These are phyloP conservation scores for Poecilia wingei DNA, from an alignment of 2,797 vertebrate species.

Conservation along the genomic window DNA sequence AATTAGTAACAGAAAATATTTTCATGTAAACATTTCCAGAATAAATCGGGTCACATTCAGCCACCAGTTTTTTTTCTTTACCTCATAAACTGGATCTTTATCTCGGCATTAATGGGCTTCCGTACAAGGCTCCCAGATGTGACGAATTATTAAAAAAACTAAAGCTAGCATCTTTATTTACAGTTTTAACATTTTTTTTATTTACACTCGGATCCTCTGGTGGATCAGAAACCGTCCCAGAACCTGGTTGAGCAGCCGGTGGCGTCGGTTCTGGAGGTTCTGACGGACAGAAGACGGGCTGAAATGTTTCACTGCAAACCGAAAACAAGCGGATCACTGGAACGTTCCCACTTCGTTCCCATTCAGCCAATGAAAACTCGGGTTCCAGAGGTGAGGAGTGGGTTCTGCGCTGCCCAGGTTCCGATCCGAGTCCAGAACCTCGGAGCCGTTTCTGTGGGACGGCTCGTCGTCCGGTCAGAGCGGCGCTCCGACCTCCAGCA, in stretches of 20 bases:
- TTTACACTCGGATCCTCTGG: conserved; percentile 66
- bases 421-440: neutral
- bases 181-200: conserved; percentile 70
- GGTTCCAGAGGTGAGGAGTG: neutral
- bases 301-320: conserved; percentile 56
- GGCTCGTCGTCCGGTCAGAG: neutral
- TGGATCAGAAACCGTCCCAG: conserved; percentile 28
- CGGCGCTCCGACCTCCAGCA: conserved; percentile 23
- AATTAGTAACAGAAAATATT: conserved; percentile 3
- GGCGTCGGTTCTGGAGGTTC: neutral
- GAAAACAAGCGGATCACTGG: conserved; percentile 4
- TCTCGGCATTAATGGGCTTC: conserved; percentile 41
- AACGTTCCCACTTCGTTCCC: conserved; percentile 3
- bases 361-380: conserved; percentile 39
- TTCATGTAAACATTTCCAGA: conserved; percentile 1
- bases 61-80: neutral
- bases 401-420: neutral
- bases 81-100: neutral
- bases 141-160: conserved; percentile 42
- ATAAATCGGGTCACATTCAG: neutral
- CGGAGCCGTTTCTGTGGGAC: neutral
- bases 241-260: neutral
- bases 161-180: conserved; percentile 71
- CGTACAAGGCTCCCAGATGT: conserved; percentile 28
- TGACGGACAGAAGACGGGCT: neutral